Percentiles rank a stretch among this genome's conserved stretches.
These are phyloP conservation scores for Andrena chrysosceles DNA, from an alignment of 2,888 invertebrate species.

Conservation along the genomic window DNA sequence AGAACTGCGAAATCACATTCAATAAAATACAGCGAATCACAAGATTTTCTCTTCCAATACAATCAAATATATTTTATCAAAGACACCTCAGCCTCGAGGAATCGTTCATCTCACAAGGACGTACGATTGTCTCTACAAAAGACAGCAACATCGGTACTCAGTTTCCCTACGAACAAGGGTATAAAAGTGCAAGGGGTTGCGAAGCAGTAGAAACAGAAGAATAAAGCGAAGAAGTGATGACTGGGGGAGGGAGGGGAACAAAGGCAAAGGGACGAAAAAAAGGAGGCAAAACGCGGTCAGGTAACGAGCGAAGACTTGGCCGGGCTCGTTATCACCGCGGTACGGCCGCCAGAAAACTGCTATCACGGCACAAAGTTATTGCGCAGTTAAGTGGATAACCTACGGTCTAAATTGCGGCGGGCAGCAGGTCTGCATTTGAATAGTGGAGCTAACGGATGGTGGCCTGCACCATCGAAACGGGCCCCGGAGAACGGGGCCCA, in stretches of 20 bases:
- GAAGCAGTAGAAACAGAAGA: background rate
- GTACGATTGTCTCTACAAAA: background rate
- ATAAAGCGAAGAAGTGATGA: constrained; percentile 10
- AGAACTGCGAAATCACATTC: background rate
- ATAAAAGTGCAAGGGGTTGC: background rate
- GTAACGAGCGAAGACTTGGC: constrained; percentile 29
- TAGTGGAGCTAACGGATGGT: constrained; percentile 54
- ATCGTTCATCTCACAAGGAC: background rate
- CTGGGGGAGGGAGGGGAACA: background rate
- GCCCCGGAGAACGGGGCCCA: constrained; percentile 22
- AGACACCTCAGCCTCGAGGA: background rate
- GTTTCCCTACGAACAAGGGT: background rate
- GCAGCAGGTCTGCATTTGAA: constrained; percentile 52
- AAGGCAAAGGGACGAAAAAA: constrained; percentile 15
- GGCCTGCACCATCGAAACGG: constrained; percentile 55
- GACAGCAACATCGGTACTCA: background rate
- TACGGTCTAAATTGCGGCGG: constrained; percentile 73
- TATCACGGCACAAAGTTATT: constrained; percentile 57
- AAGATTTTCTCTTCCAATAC: no score
- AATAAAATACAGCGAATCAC: no score
- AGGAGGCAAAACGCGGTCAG: constrained; percentile 18
- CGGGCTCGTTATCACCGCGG: constrained; percentile 52
- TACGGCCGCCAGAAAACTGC: constrained; percentile 51
- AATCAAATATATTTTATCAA: background rate
- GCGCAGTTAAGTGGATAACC: constrained; percentile 72